Evolutionary conservation across 1,140 invertebrate species (phyloP), one percentile per base, ranked within the genome.

Genomic region (Drosophila ercepeae): DNA sequence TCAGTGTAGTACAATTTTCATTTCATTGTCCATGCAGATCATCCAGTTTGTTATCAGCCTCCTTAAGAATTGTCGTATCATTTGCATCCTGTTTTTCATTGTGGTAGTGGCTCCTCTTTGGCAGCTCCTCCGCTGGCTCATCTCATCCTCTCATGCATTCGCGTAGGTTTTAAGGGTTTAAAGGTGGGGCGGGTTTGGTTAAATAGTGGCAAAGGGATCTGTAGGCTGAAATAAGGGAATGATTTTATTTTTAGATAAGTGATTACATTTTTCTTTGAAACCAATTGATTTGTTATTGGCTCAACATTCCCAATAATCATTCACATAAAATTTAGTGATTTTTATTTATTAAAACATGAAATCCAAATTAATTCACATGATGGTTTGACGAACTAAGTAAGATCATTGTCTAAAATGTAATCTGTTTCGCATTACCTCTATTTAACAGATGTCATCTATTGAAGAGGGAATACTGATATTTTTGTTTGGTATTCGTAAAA

Each of bases 31-130:
- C 42, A 69, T 69, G 21, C 59, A 70, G 25, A 63, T 84, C 58
- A 86, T 82, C 54, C 60, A 73, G 50, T 77, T 77, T 75, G 75
- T 86, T 69, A 55, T 78, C 57, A 58, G 83, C 44, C 44, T 82
- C 77, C 77, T 88, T 61, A 88, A 78, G 65, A 88, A 88, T 68
- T 88, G 74, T 75, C 82, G 82, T 51, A 88, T 88, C 64, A 78
- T 88, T 42, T 88, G 74, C 65, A 88, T 88, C 48, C 48, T 88
- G 11, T 58, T 89, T 49, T 55, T 88, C 14, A 75, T 82, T 61
- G 82, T 88, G 41, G 34, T 88, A 44, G 50, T 75, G 21, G 49
- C 69, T 32, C 82, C 82, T 6, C 48, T 88, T 1, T 68, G 67
- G 70, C 82, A 88, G 23, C 59, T 88, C 21, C 23, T 89, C 5